Conservation (phyloP, 2,113 vertebrate genomes). For the Hyla sarda region DNA sequence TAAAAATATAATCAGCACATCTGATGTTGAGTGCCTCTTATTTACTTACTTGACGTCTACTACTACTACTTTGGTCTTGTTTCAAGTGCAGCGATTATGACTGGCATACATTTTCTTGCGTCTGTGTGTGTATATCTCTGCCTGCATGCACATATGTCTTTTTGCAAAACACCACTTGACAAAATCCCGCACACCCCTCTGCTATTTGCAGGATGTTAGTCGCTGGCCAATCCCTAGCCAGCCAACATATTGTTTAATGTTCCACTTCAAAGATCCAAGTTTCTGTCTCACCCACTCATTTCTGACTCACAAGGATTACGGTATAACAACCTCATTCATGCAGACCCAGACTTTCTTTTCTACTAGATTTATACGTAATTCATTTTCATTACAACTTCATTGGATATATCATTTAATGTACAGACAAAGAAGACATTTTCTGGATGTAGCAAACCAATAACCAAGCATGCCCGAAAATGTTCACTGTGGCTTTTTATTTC, state of each 20-base stretch:
- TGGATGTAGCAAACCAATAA: neutral
- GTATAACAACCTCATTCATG: neutral
- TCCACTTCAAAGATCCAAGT: neutral
- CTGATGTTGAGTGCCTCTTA: too few relatives aligned
- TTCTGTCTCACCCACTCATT: neutral
- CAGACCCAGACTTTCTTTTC: neutral
- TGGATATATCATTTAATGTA: too few relatives aligned
- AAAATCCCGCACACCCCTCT: neutral
- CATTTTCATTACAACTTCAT: neutral
- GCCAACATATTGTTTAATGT: neutral
- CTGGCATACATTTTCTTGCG: neutral
- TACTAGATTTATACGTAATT: neutral
- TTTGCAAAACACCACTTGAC: neutral
- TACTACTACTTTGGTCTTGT: too few relatives aligned
- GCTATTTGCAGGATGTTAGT: neutral
- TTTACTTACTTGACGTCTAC: too few relatives aligned
- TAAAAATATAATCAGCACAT: too few relatives aligned
- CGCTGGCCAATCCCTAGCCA: neutral
- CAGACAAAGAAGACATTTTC: neutral
- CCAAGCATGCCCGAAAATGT: neutral
- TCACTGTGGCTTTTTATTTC: neutral
- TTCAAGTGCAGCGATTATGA: neutral
- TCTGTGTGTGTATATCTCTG: neutral
- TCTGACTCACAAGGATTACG: neutral
- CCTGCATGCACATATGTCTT: too few relatives aligned